Evolutionary conservation across 1,140 invertebrate species (phyloP).

Genomic region (Mamestra configurata): DNA sequence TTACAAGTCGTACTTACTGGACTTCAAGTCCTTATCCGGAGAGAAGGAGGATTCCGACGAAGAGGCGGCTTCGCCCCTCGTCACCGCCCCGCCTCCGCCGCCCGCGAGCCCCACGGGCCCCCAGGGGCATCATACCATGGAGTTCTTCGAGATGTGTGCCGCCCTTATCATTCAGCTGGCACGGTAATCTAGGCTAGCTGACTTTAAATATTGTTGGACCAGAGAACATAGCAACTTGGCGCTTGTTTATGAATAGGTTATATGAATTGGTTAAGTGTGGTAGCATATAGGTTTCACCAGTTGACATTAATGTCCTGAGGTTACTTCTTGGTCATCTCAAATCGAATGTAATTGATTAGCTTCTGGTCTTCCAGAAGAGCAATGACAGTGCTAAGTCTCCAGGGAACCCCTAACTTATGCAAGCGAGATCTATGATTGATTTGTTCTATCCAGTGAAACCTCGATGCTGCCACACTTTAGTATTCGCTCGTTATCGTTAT

Average conservation of each 20-base stretch:
- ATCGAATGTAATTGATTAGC: not conserved
- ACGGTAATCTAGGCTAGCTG: constrained; percentile 89
- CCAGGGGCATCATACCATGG: constrained; percentile 98
- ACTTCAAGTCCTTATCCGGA: constrained; percentile 98
- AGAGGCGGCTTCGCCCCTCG: constrained; percentile 84
- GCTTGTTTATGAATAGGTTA: not conserved
- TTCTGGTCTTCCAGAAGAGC: not conserved
- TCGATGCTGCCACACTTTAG: not conserved
- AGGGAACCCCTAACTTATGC: not conserved
- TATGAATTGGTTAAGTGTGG: not conserved
- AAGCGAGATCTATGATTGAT: not conserved
- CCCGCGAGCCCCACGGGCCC: constrained; percentile 70
- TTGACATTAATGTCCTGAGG: not conserved
- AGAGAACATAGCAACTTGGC: not conserved
- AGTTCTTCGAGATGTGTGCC: constrained; percentile 99
- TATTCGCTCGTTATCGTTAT: not conserved
- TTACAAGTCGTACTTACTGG: constrained; percentile 98
- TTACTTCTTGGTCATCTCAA: not conserved
- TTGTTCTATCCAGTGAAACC: not conserved
- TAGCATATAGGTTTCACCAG: not conserved
- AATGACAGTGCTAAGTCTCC: not conserved
- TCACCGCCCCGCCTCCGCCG: constrained; percentile 70
- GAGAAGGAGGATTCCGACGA: constrained; percentile 91
- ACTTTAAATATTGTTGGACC: not conserved
- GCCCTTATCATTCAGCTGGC: constrained; percentile 99